Evolutionary conservation across 2,888 invertebrate genomes (phyloP).

Genomic region (Dasysyrphus tricinctus): DNA sequence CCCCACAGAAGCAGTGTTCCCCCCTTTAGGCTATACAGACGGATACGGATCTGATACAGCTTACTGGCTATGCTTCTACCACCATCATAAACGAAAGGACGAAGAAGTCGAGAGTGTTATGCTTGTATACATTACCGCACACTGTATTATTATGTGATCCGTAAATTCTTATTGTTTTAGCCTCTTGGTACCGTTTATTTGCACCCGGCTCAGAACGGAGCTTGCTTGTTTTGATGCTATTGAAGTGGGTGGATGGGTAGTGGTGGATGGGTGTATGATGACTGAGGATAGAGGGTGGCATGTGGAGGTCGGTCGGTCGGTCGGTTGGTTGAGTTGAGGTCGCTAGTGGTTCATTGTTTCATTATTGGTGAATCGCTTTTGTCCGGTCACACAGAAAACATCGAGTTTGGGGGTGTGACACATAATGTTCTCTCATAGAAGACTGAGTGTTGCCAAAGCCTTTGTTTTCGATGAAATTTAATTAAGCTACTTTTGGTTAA

Average conservation of each 20-base stretch:
- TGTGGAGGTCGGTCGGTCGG: slow-evolving; percentile 18
- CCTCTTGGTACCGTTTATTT: slow-evolving; percentile 73
- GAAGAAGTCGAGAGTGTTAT: slow-evolving; percentile 71
- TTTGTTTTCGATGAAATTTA: slow-evolving; percentile 67
- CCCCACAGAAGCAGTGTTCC: slow-evolving; percentile 1
- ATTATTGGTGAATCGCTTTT: slow-evolving; percentile 67
- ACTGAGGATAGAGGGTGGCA: slow-evolving; percentile 17
- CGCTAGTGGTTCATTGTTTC: slow-evolving; percentile 71
- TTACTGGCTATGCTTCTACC: slow-evolving; percentile 16
- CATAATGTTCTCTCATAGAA: slow-evolving; percentile 13
- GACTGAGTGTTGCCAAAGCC: slow-evolving; percentile 59
- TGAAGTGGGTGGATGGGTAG: not conserved
- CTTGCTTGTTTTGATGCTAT: slow-evolving; percentile 47
- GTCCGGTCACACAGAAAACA: slow-evolving; percentile 42
- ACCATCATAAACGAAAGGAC: slow-evolving; percentile 34
- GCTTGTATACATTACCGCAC: slow-evolving; percentile 73
- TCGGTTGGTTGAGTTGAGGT: slow-evolving; percentile 62
- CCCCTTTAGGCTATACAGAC: slow-evolving; percentile 28
- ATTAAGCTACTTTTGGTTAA: slow-evolving; percentile 73
- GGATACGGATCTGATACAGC: slow-evolving; percentile 29
- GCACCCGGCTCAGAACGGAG: slow-evolving; percentile 64
- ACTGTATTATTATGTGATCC: slow-evolving; percentile 75
- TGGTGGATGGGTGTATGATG: not conserved
- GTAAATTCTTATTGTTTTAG: slow-evolving; percentile 75
- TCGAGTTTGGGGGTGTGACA: slow-evolving; percentile 36